Percentiles rank a stretch among this genome's conserved stretches.
phyloP scores from a whole-genome alignment of 2,888 invertebrate genomes.

The Noctuana brunneofusca region DNA sequence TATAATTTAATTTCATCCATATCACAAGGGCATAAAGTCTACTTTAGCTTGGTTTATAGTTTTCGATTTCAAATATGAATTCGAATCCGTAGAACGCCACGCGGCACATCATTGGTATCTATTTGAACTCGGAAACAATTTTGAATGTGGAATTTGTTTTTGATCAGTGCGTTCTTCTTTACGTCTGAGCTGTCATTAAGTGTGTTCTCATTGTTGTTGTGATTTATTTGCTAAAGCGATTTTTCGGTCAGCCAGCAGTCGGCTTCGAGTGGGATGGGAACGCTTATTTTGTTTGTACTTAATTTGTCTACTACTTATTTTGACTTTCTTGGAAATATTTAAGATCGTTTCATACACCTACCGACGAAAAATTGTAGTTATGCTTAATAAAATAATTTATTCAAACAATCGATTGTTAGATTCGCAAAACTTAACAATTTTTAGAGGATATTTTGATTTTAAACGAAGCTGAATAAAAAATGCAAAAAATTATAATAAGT shows the following conservation, averaged over 20 bases:
- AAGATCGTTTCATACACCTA: no score
- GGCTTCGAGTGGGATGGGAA: constrained; percentile 55
- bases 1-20: neutral
- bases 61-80: constrained; percentile 33
- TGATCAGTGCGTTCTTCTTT: constrained; percentile 72
- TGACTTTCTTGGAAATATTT: neutral
- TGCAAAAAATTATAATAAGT: no score
- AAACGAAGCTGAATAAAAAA: no score
- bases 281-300: constrained; percentile 50
- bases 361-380: no score
- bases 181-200: constrained; percentile 73
- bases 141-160: constrained; percentile 76
- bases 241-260: constrained; percentile 60
- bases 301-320: constrained; percentile 39
- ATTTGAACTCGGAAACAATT: constrained; percentile 75
- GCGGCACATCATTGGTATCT: constrained; percentile 79
- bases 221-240: constrained; percentile 73
- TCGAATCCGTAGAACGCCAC: constrained; percentile 59
- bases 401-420: no score
- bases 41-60: constrained; percentile 7
- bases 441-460: no score
- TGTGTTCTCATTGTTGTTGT: constrained; percentile 62
- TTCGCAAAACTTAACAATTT: no score
- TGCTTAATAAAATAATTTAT: no score
- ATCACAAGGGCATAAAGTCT: constrained; percentile 12